Evolutionary conservation across 2,113 vertebrate species (phyloP), one percentile per base, ranked within the genome.

Genomic region (Dromaius novaehollandiae): DNA sequence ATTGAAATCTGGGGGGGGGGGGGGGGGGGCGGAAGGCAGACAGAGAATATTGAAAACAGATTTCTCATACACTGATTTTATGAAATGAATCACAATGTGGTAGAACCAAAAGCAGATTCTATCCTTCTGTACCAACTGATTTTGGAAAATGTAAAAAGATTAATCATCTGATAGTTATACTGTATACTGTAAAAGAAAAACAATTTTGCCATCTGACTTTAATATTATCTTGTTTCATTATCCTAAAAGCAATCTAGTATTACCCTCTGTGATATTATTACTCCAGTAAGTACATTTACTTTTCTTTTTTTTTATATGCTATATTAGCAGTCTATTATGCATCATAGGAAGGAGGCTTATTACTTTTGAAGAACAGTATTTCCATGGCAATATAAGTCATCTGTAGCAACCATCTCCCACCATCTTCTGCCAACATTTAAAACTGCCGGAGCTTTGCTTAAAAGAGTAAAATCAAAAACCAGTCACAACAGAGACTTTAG

Each of bases 311-410:
- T 40, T 8, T 5, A 71, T 21, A 15, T 28, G 44, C 26, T 55
- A 46, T 84, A 71, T 76, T 88, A 86, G 48, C 17, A 65, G 20
- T 36, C 36, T 21, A 34, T 65, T 93, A 77, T 10, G 50, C 44
- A 73, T 38, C 58, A 55, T 13, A 86, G 21, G 30, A 38, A 88
- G 66, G 68, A 70, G 20, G 13, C 6, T 69, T 61, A 53, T 42
- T 88, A 19, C 55, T 92, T 75, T 26, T 60, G 55, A 79, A 88
- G 55, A 76, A 36, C 42, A 65, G 42, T 7, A 96, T 97, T 95
- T 93, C 94, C 89, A 95, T 93, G 82, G 95, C 63, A 95, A 95
- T 95, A 28, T 20, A 85, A 55, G 13, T 60, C n/a, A 91, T 3
- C 4, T 75, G 65, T 76, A 85, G 85, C 82, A 95, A 90, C 77